Evolutionary conservation across 1,140 invertebrate species (phyloP).

Genomic region (Drosophila obscura): DNA sequence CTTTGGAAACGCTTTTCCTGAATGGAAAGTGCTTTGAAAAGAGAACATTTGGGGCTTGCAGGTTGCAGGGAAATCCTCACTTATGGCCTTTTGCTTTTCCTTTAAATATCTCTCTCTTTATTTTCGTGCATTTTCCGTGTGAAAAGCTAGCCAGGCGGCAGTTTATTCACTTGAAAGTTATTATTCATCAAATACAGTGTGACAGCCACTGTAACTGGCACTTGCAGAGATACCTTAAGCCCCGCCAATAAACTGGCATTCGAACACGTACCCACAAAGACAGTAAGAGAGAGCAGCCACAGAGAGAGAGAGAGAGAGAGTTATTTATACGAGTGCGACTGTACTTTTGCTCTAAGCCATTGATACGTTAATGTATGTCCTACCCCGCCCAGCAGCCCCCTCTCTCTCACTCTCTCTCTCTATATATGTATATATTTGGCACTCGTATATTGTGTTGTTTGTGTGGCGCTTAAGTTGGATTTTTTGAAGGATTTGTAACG

Average conservation of each 20-base stretch:
- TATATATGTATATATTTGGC: not conserved
- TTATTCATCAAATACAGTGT: slow-evolving; percentile 36
- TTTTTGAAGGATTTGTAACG: slow-evolving; percentile 62
- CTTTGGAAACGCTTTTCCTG: not conserved
- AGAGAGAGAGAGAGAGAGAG: slow-evolving; percentile 13
- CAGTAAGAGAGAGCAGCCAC: not conserved
- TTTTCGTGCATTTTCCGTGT: no score
- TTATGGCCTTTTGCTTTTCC: no score
- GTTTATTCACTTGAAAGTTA: slow-evolving; percentile 2
- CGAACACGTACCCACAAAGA: slow-evolving; percentile 39
- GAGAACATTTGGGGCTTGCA: not conserved
- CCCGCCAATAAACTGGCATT: slow-evolving; percentile 47
- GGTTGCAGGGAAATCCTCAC: no score
- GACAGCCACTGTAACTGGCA: slow-evolving; percentile 21
- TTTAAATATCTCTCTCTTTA: not conserved
- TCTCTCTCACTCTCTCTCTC: not conserved
- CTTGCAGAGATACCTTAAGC: slow-evolving; percentile 21
- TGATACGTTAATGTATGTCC: slow-evolving; percentile 71
- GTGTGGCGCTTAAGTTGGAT: slow-evolving; percentile 51
- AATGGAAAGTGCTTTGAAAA: no score
- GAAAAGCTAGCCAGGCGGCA: not conserved
- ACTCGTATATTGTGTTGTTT: slow-evolving; percentile 19
- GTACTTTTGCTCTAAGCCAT: slow-evolving; percentile 59
- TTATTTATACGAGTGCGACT: slow-evolving; percentile 37
- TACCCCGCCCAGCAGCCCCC: not conserved